Percentiles rank a stretch among this genome's conserved stretches.
phyloP scores from a whole-genome alignment of 2,888 invertebrate genomes.

The Drosophila parthenogenetica region DNA sequence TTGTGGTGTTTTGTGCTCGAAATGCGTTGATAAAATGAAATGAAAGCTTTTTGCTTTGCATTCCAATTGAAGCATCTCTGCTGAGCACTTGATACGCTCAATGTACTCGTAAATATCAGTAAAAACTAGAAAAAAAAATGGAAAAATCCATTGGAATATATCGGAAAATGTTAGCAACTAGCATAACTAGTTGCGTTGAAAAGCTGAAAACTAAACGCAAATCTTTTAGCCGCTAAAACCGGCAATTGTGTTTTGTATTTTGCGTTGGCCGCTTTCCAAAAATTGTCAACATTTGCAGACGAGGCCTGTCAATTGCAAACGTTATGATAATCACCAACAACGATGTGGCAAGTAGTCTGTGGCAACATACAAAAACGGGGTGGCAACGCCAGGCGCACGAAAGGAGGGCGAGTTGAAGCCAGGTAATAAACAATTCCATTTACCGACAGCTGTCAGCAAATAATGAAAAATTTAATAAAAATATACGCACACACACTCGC shows the following conservation, averaged over 20 bases:
- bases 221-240: slow-evolving; percentile 28
- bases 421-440: slow-evolving; percentile 81
- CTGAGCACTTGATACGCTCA: slow-evolving; percentile 42
- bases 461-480: slow-evolving; percentile 81
- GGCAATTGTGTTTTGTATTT: slow-evolving; percentile 66
- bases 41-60: slow-evolving; percentile 40
- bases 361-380: background rate
- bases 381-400: slow-evolving; percentile 6
- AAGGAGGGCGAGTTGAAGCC: slow-evolving; percentile 39
- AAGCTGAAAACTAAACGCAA: slow-evolving; percentile 15
- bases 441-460: slow-evolving; percentile 82
- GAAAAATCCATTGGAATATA: slow-evolving; percentile 7
- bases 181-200: background rate
- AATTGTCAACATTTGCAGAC: slow-evolving; percentile 68
- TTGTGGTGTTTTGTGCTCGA: slow-evolving; percentile 37
- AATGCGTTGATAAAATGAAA: slow-evolving; percentile 49
- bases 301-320: slow-evolving; percentile 41
- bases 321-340: slow-evolving; percentile 77
- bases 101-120: slow-evolving; percentile 29
- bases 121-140: background rate
- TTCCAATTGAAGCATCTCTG: slow-evolving; percentile 26
- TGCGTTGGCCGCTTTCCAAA: slow-evolving; percentile 27
- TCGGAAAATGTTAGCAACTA: slow-evolving; percentile 2
- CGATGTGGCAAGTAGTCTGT: slow-evolving; percentile 19
- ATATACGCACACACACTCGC: slow-evolving; percentile 31